phyloP scores from a whole-genome alignment of 2,797 vertebrate species.

The Lutjanus argentimaculatus region DNA sequence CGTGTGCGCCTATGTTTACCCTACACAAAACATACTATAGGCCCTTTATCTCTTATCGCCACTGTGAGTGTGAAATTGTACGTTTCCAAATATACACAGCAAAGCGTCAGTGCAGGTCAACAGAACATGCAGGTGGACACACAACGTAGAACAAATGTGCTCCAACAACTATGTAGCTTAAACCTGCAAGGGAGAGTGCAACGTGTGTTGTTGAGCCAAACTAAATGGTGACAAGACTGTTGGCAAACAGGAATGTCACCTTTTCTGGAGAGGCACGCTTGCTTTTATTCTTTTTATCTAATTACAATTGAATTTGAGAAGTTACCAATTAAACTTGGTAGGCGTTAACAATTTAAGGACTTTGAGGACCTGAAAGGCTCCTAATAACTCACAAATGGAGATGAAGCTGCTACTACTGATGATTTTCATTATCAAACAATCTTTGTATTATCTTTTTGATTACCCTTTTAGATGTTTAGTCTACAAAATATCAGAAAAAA shows the following conservation, averaged over 20 bases:
- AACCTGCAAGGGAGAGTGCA: not conserved
- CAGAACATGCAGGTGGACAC: conserved; percentile 21
- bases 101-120: conserved; percentile 16
- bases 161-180: not conserved
- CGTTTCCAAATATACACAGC: conserved; percentile 39
- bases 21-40: conserved; percentile 25
- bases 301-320: not conserved
- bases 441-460: not conserved
- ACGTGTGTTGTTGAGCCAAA: not conserved
- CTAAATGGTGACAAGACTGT: not conserved
- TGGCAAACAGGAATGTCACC: not conserved
- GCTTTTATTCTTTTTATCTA: not conserved
- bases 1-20: conserved; percentile 23
- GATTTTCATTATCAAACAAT: not conserved
- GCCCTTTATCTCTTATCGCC: conserved; percentile 36
- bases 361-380: not conserved
- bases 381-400: not conserved
- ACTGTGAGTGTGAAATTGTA: conserved; percentile 9
- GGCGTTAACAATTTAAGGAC: not conserved
- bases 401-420: not conserved
- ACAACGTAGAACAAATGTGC: conserved; percentile 12
- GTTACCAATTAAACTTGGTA: not conserved
- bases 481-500: not conserved
- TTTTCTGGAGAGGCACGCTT: not conserved
- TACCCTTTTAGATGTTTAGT: not conserved